These are phyloP conservation scores for Phainopepla nitens DNA, from an alignment of 2,113 vertebrate genomes.

Conservation along the genomic window DNA sequence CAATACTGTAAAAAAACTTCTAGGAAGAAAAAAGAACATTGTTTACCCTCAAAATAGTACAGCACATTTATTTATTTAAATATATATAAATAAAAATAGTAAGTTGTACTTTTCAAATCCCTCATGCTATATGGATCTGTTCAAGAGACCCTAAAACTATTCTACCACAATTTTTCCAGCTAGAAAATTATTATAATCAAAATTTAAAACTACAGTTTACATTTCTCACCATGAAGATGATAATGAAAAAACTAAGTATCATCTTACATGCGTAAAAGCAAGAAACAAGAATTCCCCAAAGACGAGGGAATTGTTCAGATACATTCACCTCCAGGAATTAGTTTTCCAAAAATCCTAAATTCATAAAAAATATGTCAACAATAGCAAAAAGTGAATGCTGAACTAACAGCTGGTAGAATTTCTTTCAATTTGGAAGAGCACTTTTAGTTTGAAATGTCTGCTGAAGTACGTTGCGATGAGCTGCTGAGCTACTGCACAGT, in stretches of 20 bases:
- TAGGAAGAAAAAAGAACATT: background rate
- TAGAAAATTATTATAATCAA: background rate
- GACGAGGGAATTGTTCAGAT: background rate
- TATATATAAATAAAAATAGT: background rate
- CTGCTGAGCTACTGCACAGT: background rate
- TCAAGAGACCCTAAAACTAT: background rate
- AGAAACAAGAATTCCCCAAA: background rate
- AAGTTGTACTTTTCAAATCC: background rate
- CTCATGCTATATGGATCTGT: background rate
- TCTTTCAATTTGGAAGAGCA: background rate
- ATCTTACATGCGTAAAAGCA: background rate
- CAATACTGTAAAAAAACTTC: background rate
- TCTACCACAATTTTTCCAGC: background rate
- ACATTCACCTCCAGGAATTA: fast-evolving
- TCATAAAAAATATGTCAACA: background rate
- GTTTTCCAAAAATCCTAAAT: background rate
- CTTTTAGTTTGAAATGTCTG: background rate
- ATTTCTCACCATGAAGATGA: background rate
- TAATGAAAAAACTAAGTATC: background rate
- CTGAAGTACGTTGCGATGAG: background rate
- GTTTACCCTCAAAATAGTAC: background rate
- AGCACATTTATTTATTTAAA: background rate
- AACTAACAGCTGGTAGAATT: background rate
- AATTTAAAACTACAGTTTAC: background rate
- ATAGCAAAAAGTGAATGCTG: background rate